These are phyloP conservation scores for Drosophila takahashii DNA, from an alignment of 1,140 invertebrate species.

Conservation along the genomic window DNA sequence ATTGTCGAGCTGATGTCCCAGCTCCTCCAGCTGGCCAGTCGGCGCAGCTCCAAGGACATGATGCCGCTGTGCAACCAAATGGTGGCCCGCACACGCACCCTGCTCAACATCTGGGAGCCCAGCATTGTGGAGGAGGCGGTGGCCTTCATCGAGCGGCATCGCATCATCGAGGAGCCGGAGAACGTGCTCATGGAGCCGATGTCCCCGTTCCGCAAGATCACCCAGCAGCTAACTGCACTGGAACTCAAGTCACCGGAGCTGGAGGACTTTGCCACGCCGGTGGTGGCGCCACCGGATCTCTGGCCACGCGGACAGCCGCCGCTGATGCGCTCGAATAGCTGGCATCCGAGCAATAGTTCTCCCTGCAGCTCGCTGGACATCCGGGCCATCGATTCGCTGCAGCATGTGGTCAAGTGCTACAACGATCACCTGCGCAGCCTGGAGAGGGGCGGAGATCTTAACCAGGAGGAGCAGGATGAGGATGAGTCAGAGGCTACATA, in stretches of 20 bases:
- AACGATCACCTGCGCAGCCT: slow-evolving; percentile 74
- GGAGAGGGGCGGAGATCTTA: slow-evolving; percentile 21
- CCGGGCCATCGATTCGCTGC: slow-evolving; percentile 76
- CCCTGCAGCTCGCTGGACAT: slow-evolving; percentile 77
- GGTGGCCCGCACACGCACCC: slow-evolving; percentile 90
- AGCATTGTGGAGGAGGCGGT: slow-evolving; percentile 93
- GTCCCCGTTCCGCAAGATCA: slow-evolving; percentile 91
- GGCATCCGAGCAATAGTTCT: slow-evolving; percentile 68
- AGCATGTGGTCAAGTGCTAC: slow-evolving; percentile 78
- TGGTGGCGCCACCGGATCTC: slow-evolving; percentile 87
- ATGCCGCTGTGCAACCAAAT: slow-evolving; percentile 91
- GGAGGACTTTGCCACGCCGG: slow-evolving; percentile 90
- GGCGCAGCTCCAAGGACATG: slow-evolving; percentile 90
- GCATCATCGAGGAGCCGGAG: slow-evolving; percentile 84
- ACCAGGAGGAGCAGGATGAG: slow-evolving; percentile 7
- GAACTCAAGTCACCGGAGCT: slow-evolving; percentile 90
- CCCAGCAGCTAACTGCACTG: slow-evolving; percentile 89
- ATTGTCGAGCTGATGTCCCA: slow-evolving; percentile 92
- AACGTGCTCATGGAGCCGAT: slow-evolving; percentile 85
- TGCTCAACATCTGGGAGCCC: slow-evolving; percentile 93
- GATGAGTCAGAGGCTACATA: slow-evolving; percentile 60
- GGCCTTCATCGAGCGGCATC: slow-evolving; percentile 91
- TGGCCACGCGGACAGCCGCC: slow-evolving; percentile 85
- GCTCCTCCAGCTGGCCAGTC: slow-evolving; percentile 89
- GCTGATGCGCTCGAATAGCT: slow-evolving; percentile 79